phyloP scores from a whole-genome alignment of 2,797 vertebrate species.

The Macropodus opercularis region DNA sequence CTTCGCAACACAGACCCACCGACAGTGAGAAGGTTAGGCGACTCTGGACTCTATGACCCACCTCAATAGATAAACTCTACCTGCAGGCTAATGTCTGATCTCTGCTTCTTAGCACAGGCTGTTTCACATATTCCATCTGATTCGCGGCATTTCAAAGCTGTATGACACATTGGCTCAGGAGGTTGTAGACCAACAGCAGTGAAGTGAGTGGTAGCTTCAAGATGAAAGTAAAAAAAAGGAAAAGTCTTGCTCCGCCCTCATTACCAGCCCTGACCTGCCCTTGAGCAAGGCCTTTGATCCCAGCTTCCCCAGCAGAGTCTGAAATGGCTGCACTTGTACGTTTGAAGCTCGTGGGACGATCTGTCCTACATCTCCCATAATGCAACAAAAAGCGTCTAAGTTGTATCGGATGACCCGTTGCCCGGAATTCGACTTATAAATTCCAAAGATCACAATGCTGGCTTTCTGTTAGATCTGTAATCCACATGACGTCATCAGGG shows the following conservation, averaged over 20 bases:
- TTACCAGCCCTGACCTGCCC: not conserved
- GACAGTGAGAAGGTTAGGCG: not conserved
- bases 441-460: slow-evolving; percentile 53
- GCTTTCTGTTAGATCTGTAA: slow-evolving; percentile 39
- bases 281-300: not conserved
- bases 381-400: not conserved
- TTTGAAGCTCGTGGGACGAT: too few relatives aligned
- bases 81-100: too few relatives aligned
- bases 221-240: not conserved
- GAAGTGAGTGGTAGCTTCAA: too few relatives aligned
- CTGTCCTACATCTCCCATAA: slow-evolving; percentile 2
- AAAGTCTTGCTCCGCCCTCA: not conserved
- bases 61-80: not conserved
- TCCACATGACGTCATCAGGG: slow-evolving; percentile 32
- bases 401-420: too few relatives aligned
- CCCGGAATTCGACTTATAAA: slow-evolving; percentile 52
- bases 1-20: not conserved
- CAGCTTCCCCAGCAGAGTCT: not conserved
- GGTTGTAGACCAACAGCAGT: too few relatives aligned
- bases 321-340: too few relatives aligned
- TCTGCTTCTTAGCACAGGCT: too few relatives aligned
- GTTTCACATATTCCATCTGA: too few relatives aligned
- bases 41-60: too few relatives aligned
- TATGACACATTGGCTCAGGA: too few relatives aligned
- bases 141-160: too few relatives aligned